Base-by-base conservation (phyloP, 2,113 vertebrate genomes). In the Pseudorhombus dupliciocellatus region DNA sequence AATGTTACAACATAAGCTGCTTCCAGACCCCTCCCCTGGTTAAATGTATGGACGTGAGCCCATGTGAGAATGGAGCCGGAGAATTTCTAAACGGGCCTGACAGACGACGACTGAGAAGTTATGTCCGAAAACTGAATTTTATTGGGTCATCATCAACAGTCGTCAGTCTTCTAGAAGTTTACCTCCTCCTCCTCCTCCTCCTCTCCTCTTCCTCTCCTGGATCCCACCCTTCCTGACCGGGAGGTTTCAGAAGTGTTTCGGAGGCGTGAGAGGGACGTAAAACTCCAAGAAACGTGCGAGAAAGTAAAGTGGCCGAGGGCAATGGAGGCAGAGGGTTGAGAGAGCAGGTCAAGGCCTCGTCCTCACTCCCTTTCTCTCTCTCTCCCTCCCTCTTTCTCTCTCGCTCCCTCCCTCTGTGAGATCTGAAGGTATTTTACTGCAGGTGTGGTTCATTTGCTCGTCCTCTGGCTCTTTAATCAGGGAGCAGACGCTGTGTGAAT, bases 371-470 rank as follows among this genome's bases (percentile, higher is more conserved):
- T 37, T 3, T 18, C 2, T 15, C 4, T 26, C 51, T 8, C 20
- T 5, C 12, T 11, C 48, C 22, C 7, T 12, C 24, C 24, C 66
- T 15, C 40, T 9, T 21, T 7, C 11, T 14, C 63, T 4, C 15
- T 2, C 56, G 2, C 31, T 2, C 4, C 0, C 30, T 3, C 74
- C 44, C 30, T 16, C 2, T 16, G n/a, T 21, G 30, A 31, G 52
- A 59, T 21, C 56, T 75, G 44, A 31, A 54, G 56, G 62, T 31
- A 0, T 59, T 76, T 80, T 80, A 57, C 70, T 5, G 30, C 77
- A 83, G 63, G 83, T 80, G 66, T 74, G 73, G 56, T 21, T 52
- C 69, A 4, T 52, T 54, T 11, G 44, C 40, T 59, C 21, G 56
- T 54, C 15, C 37, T 7, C 24, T 42, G 34, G 20, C 37, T 80